Base-by-base conservation (phyloP, 2,113 vertebrate species). In the Melanotaenia duboulayi region DNA sequence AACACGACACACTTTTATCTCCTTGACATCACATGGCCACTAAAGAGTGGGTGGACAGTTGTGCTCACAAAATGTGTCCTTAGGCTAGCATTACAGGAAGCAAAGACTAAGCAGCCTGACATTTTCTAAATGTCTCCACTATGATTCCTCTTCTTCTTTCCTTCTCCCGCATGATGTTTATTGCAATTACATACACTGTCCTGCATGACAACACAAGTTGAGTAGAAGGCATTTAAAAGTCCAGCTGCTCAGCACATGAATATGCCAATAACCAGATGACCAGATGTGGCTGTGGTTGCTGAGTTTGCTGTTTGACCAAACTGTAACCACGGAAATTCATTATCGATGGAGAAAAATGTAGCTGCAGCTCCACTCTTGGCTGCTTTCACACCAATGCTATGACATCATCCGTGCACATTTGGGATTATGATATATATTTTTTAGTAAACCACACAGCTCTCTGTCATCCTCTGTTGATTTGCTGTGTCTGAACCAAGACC, bases 201-300 rank as follows among this genome's bases (percentile, higher is more conserved):
- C 19, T 20, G 72, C 62, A 84, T 87, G 56, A 69, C 65, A 54
- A 67, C 65, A 65, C 37, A 77, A 80, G 73, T 81, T 46, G 42
- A 80, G 69, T 44, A 39, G 56, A 73, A 75, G 77, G 80, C 60
- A 42, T 74, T 86, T 69, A 72, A 65, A 39, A 63, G 72, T 75
- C 82, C 80, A 76, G 78, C 78, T 82, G 72, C 81, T 81, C 24
- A 0, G n/a, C 3, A 19, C 66, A 76, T 78, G 65, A 81, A 74
- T 74, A 70, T 61, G 82, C 75, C 77, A 85, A 59, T 90, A 85
- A 85, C 81, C 81, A 65, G 73, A 85, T 81, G 80, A 88, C 73
- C 90, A 91, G 87, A 91, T 90, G 84, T 81, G 74, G 65, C 65
- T 85, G 88, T 60, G 89, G 89, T 89, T 88, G 88, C 90, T 89